Conservation (phyloP, 2,113 vertebrate species). For the Tenrec ecaudatus region DNA sequence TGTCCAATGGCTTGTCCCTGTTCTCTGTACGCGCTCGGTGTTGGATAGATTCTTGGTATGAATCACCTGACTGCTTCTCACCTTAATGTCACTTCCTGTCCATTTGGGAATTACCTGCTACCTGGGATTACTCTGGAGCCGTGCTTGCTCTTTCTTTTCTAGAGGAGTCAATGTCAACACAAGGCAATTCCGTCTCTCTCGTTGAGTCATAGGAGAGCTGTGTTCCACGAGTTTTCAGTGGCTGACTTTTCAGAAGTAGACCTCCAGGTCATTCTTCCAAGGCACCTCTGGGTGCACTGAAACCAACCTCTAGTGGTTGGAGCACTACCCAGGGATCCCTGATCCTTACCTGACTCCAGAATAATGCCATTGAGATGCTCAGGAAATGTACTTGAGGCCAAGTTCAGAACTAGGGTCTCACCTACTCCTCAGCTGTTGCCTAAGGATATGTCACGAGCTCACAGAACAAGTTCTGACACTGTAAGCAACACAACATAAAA, state of each 20-base stretch:
- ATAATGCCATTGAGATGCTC: background rate
- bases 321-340: background rate
- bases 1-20: rapidly evolving
- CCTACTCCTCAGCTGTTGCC: background rate
- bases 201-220: background rate
- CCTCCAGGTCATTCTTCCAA: background rate
- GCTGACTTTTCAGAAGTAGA: background rate
- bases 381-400: background rate
- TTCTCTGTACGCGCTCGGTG: background rate
- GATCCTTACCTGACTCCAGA: background rate
- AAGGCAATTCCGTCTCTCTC: background rate
- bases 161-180: background rate
- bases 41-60: background rate
- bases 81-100: background rate
- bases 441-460: background rate
- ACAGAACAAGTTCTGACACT: background rate
- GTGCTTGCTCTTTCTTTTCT: background rate
- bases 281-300: background rate
- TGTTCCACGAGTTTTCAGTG: no score
- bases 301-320: background rate
- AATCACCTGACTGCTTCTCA: background rate
- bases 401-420: background rate
- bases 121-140: background rate
- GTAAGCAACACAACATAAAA: background rate
- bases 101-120: background rate